These are phyloP conservation scores for Gobio gobio DNA, from an alignment of 2,113 vertebrate genomes.

Conservation along the genomic window DNA sequence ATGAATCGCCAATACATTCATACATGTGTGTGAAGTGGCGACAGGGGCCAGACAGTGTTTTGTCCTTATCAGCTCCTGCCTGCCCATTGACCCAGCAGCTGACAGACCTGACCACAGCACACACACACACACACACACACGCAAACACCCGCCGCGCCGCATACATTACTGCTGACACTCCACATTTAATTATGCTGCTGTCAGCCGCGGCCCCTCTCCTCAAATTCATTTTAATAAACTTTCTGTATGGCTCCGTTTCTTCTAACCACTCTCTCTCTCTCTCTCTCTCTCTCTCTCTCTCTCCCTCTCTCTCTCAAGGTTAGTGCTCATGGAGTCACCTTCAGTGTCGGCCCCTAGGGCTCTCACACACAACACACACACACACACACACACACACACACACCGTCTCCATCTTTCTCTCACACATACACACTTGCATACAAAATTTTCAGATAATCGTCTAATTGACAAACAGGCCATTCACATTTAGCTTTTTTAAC, in stretches of 20 bases:
- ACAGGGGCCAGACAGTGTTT: constrained; percentile 53
- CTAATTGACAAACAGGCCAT: background rate
- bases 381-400: constrained; percentile 60
- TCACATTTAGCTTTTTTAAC: background rate
- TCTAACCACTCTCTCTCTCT: constrained; percentile 76
- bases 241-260: constrained; percentile 73
- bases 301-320: constrained; percentile 83
- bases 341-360: constrained; percentile 91
- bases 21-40: constrained; percentile 46
- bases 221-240: constrained; percentile 99
- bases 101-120: constrained; percentile 50
- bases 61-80: constrained; percentile 81
- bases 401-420: constrained; percentile 14
- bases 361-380: constrained; percentile 64
- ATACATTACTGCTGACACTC: constrained; percentile 99
- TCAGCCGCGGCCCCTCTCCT: constrained; percentile 92
- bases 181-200: constrained; percentile 99
- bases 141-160: constrained; percentile 79
- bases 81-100: constrained; percentile 56
- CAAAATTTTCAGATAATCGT: background rate
- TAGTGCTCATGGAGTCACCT: constrained; percentile 95
- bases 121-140: constrained; percentile 41
- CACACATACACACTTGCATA: constrained; percentile 24
- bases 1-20: constrained; percentile 1
- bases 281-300: constrained; percentile 65